A percentile compares a stretch with the other conserved stretches of the same genome.
phyloP scores from a whole-genome alignment of 1,140 invertebrate genomes.

The Aphelinus certus region DNA sequence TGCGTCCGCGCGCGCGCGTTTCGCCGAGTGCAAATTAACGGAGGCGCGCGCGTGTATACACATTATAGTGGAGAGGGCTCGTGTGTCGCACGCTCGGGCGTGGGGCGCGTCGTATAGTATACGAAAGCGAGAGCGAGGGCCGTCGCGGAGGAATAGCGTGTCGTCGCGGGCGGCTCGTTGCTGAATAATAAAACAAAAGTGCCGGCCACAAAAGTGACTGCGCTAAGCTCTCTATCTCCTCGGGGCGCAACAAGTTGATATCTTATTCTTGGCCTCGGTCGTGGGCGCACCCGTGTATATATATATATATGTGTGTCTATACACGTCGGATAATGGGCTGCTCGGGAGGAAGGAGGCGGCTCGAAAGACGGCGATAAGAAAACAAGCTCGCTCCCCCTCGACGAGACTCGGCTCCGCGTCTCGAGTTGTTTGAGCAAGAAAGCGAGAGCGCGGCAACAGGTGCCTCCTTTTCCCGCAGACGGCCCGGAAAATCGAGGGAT shows the following conservation, averaged over 20 bases:
- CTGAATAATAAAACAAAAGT: slow-evolving; percentile 54
- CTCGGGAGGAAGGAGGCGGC: neutral
- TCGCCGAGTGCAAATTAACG: neutral
- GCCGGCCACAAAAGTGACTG: slow-evolving; percentile 15
- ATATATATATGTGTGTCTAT: slow-evolving; percentile 14
- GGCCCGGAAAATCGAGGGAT: neutral
- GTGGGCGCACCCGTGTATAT: neutral
- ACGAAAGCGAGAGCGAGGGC: too few relatives aligned
- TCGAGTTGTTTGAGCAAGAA: too few relatives aligned
- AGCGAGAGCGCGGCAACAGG: too few relatives aligned
- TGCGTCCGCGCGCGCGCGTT: neutral
- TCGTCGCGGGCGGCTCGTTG: slow-evolving; percentile 38
- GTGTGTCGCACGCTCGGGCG: too few relatives aligned
- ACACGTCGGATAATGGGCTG: neutral
- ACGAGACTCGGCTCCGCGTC: too few relatives aligned
- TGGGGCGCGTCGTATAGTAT: too few relatives aligned
- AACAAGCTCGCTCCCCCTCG: too few relatives aligned
- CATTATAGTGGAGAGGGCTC: too few relatives aligned
- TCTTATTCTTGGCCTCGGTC: slow-evolving; percentile 41
- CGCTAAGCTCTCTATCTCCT: slow-evolving; percentile 31
- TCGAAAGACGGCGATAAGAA: neutral
- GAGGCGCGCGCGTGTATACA: too few relatives aligned
- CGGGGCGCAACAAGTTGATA: slow-evolving; percentile 58
- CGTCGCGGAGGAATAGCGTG: slow-evolving; percentile 29
- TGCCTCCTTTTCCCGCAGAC: too few relatives aligned